phyloP scores from a whole-genome alignment of 2,797 vertebrate species.

The Paguma larvata region DNA sequence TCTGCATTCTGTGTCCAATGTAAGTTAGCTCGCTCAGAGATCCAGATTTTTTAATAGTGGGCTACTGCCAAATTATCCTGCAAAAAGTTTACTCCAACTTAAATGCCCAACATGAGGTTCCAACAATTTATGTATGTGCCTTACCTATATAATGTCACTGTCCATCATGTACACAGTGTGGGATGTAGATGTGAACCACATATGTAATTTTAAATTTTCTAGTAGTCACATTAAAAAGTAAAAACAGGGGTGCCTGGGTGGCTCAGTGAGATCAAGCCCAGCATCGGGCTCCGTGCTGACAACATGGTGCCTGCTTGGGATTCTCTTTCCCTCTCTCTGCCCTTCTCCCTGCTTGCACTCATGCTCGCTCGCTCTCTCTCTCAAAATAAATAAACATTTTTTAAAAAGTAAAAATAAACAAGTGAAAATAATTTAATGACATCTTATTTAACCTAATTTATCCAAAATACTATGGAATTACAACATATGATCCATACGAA shows the following conservation, averaged over 20 bases:
- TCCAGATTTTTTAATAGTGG: neutral
- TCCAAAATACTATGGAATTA: neutral
- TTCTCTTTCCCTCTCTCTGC: too few species aligned
- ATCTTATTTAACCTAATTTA: neutral
- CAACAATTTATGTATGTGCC: neutral
- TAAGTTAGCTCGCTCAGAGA: neutral
- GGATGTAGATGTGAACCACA: neutral
- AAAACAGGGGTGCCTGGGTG: neutral
- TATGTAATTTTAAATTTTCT: neutral
- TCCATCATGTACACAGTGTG: neutral
- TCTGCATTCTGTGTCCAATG: neutral
- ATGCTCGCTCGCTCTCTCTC: too few species aligned
- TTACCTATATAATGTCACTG: neutral
- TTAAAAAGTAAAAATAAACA: slow-evolving; percentile 13
- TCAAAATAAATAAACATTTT: too few species aligned
- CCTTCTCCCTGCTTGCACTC: too few species aligned
- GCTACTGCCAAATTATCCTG: neutral
- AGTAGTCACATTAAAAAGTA: slow-evolving; percentile 10
- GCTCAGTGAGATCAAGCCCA: too few species aligned
- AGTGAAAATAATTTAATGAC: neutral
- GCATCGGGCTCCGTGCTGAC: too few species aligned
- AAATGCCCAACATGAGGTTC: neutral
- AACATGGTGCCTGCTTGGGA: too few species aligned
- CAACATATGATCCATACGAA: neutral
- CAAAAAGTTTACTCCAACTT: neutral